Evolutionary conservation across 2,888 invertebrate species (phyloP).

Genomic region (Oscheius onirici): DNA sequence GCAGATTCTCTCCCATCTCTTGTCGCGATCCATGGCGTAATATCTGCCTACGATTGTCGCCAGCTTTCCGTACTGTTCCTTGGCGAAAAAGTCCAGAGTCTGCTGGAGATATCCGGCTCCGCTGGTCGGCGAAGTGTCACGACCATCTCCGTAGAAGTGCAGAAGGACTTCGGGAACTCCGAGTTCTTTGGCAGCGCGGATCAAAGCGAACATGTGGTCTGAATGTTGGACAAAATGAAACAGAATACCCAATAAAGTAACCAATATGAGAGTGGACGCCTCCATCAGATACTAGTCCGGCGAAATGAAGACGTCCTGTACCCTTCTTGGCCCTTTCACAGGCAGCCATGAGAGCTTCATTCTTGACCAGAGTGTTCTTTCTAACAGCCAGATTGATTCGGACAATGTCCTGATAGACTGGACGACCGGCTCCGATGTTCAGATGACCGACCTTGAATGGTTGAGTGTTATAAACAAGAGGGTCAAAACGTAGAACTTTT

Average conservation of each 20-base stretch:
- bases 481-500: no score
- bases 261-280: slow-evolving; percentile 74
- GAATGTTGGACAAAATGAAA: slow-evolving; percentile 14
- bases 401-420: slow-evolving; percentile 74
- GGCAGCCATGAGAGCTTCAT: slow-evolving; percentile 71
- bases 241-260: slow-evolving; percentile 4
- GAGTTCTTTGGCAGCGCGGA: slow-evolving; percentile 72
- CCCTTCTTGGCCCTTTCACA: slow-evolving; percentile 72
- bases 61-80: slow-evolving; percentile 69
- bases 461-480: no score
- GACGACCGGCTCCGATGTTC: slow-evolving; percentile 74
- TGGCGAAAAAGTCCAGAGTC: slow-evolving; percentile 65
- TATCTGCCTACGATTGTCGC: slow-evolving; percentile 73
- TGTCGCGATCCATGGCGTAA: slow-evolving; percentile 74
- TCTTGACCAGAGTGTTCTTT: slow-evolving; percentile 65
- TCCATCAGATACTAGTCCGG: slow-evolving; percentile 73
- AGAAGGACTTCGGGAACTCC: slow-evolving; percentile 73
- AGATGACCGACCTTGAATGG: slow-evolving; percentile 72
- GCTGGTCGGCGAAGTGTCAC: slow-evolving; percentile 73
- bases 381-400: slow-evolving; percentile 73
- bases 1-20: slow-evolving; percentile 70
- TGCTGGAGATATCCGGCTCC: slow-evolving; percentile 71
- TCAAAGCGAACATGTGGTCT: slow-evolving; percentile 72
- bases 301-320: slow-evolving; percentile 73
- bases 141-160: slow-evolving; percentile 72